Conservation (phyloP, 2,113 vertebrate genomes). For the Peromyscus maniculatus region DNA sequence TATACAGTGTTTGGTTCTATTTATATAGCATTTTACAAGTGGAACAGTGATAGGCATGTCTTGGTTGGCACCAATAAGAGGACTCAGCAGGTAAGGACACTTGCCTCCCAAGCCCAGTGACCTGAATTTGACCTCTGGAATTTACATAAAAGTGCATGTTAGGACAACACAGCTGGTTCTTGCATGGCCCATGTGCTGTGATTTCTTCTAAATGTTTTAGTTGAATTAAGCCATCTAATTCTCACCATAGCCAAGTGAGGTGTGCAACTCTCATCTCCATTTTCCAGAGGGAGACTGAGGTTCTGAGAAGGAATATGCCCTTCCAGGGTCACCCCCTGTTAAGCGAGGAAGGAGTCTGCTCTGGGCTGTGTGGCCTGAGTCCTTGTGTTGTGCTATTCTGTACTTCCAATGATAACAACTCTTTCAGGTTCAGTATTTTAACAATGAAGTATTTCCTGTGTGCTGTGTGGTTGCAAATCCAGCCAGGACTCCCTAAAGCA, state of each 20-base stretch:
- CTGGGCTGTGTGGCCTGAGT: rapidly evolving
- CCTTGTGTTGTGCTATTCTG: neutral
- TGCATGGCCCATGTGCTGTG: neutral
- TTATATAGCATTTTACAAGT: neutral
- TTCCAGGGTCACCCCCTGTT: neutral
- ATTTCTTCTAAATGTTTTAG: neutral
- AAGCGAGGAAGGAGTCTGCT: neutral
- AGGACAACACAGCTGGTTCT: neutral
- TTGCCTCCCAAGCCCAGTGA: neutral
- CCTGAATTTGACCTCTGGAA: neutral
- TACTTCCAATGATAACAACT: rapidly evolving
- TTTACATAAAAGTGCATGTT: neutral
- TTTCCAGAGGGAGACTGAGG: neutral
- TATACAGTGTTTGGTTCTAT: neutral
- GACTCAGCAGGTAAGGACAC: neutral
- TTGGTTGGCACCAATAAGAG: neutral
- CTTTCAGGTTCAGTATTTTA: too few species aligned
- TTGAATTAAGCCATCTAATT: neutral
- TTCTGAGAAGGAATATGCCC: neutral
- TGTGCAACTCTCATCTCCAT: too few species aligned
- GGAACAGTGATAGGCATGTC: neutral
- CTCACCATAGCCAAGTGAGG: neutral
- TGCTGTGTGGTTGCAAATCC: neutral
- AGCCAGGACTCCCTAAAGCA: neutral
- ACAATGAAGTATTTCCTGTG: neutral